These are phyloP conservation scores for Apodemia duryi DNA, from an alignment of 2,888 invertebrate species.

Conservation along the genomic window DNA sequence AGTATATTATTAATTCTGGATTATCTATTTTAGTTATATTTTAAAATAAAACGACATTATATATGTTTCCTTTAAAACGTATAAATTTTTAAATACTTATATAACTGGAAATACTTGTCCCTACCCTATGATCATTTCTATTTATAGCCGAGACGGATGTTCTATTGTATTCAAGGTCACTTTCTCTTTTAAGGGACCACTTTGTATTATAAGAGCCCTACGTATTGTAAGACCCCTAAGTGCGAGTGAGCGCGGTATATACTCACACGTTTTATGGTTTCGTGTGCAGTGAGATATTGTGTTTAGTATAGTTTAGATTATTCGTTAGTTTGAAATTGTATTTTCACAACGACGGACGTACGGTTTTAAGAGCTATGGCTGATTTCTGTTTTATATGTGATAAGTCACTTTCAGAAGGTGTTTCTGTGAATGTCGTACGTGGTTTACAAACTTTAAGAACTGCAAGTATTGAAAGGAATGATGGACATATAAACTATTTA, in stretches of 20 bases:
- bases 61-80: conserved; percentile 28
- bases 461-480: conserved; percentile 34
- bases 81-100: conserved; percentile 34
- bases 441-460: conserved; percentile 37
- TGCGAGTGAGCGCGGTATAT: conserved; percentile 19
- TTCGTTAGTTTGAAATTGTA: conserved; percentile 32
- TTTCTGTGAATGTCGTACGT: conserved; percentile 36
- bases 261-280: conserved; percentile 12
- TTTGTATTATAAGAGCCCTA: conserved; percentile 10
- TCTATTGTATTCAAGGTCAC: conserved; percentile 32
- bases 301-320: conserved; percentile 21
- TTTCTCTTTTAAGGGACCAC: conserved; percentile 20
- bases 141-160: conserved; percentile 34
- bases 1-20: too few relatives aligned
- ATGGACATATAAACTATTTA: conserved; percentile 34
- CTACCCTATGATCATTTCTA: conserved; percentile 33
- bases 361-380: conserved; percentile 34
- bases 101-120: conserved; percentile 35
- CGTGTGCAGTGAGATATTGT: conserved; percentile 8
- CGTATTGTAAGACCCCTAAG: conserved; percentile 20
- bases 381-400: conserved; percentile 38
- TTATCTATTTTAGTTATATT: too few relatives aligned
- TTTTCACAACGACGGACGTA: conserved; percentile 28
- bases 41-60: too few relatives aligned
- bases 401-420: conserved; percentile 33